Evolutionary conservation across 2,797 vertebrate genomes (phyloP).

Genomic region (Pygocentrus nattereri): DNA sequence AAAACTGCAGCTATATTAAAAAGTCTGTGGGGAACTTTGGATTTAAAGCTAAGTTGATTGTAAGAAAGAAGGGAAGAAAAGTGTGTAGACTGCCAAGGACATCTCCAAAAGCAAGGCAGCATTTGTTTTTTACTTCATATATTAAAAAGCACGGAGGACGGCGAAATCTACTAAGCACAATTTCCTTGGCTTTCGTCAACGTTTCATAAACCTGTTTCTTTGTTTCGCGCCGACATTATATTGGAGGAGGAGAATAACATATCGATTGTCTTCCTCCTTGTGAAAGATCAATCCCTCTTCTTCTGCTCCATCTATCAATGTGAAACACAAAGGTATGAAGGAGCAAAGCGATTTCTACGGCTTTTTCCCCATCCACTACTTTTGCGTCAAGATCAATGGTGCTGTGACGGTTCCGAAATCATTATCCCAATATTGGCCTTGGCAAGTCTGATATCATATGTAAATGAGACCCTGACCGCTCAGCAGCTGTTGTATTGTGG

Average conservation of each 20-base stretch:
- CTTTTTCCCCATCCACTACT: background rate
- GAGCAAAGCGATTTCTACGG: background rate
- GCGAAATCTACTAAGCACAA: background rate
- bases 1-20: slow-evolving; percentile 18
- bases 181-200: background rate
- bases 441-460: too few relatives aligned
- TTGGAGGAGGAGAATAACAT: slow-evolving; percentile 15
- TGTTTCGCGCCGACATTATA: background rate
- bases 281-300: slow-evolving; percentile 23
- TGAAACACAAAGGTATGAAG: background rate
- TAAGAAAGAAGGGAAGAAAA: too few relatives aligned
- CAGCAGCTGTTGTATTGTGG: too few relatives aligned
- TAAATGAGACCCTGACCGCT: too few relatives aligned
- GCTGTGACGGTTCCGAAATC: background rate
- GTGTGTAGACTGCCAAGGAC: background rate
- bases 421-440: too few relatives aligned
- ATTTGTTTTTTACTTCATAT: background rate
- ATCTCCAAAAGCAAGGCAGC: background rate
- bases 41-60: slow-evolving; percentile 3
- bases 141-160: background rate
- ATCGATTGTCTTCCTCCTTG: slow-evolving; percentile 6
- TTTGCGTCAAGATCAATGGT: background rate
- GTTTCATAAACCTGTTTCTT: slow-evolving; percentile 27
- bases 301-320: background rate
- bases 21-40: slow-evolving; percentile 7